Evolutionary conservation across 2,888 invertebrate genomes (phyloP), one percentile per base, ranked within the genome.

Genomic region (Callinectes sapidus): DNA sequence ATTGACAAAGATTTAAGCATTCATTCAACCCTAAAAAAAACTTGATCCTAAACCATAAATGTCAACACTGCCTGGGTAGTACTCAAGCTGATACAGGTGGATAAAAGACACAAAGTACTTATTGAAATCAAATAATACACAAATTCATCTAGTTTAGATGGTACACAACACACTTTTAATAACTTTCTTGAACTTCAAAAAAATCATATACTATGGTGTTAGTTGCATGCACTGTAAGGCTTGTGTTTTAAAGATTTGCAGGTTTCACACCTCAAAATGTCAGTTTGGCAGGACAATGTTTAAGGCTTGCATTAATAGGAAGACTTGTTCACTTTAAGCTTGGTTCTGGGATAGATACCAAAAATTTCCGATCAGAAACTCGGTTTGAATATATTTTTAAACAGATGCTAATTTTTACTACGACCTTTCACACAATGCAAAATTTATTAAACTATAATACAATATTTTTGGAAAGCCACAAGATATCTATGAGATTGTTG

Each of bases 301-400:
- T 35, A 90, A 86, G 90, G 90, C 90, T 89, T 85, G 81, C 71
- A 71, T 77, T 48, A 87, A 71, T 89, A 89, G 92, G 92, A 92
- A 92, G 89, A 92, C 92, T 87, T 61, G 71, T 86, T 88, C 87
- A 89, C 92, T 77, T 89, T 23, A 16, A 88, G 10, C 13, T 81
- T 81, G 35, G 81, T 81, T 81, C 81, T 35, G 35, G 13, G 35
- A 35, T 35, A 81, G 35, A 77, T 77, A 77, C 32, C 14, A n/a
- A 77, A 71, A 89, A 71, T 48, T 42, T 77, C 71, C 2, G 42
- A 39, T 32, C 61, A 88, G 71, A 89, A 42, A 89, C 28, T 18
- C 35, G 71, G 71, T 71, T 1, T 81, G 81, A 16, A 35, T 35
- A 16, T 35, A 77, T 16, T 81, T 18, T 81, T 16, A 13, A 81